These are phyloP conservation scores for Aricia agestis DNA, from an alignment of 1,140 invertebrate species.

Conservation along the genomic window DNA sequence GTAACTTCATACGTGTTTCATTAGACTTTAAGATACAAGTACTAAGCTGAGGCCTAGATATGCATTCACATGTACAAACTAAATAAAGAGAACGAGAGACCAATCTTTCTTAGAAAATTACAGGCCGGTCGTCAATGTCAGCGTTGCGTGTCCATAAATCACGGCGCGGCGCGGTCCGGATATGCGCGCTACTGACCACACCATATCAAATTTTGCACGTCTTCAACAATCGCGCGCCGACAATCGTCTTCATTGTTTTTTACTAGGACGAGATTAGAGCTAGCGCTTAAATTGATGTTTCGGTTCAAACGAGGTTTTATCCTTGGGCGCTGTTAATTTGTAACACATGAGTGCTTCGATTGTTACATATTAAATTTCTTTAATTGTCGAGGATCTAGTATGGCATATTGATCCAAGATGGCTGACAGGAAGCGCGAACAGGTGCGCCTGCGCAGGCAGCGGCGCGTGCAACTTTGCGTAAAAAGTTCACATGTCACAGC, in stretches of 20 bases:
- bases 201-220: slow-evolving; percentile 35
- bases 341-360: not conserved
- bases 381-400: slow-evolving; percentile 14
- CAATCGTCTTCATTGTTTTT: slow-evolving; percentile 8
- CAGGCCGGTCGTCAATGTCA: not conserved
- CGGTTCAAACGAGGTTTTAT: not conserved
- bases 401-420: slow-evolving; percentile 37
- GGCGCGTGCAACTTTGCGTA: slow-evolving; percentile 40
- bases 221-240: slow-evolving; percentile 17
- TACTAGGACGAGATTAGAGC: not conserved
- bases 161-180: slow-evolving; percentile 31
- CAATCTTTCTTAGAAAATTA: slow-evolving; percentile 8
- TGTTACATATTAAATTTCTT: not conserved
- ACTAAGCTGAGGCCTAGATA: not conserved
- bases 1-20: too few species aligned
- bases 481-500: slow-evolving; percentile 21
- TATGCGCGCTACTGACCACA: slow-evolving; percentile 35
- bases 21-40: not conserved
- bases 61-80: not conserved
- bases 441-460: slow-evolving; percentile 43
- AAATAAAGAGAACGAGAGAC: not conserved
- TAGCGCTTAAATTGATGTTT: not conserved
- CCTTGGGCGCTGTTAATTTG: not conserved
- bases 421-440: slow-evolving; percentile 49
- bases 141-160: slow-evolving; percentile 31